Base-by-base conservation (phyloP, 2,888 invertebrate genomes). In the Oscheius sp. region DNA sequence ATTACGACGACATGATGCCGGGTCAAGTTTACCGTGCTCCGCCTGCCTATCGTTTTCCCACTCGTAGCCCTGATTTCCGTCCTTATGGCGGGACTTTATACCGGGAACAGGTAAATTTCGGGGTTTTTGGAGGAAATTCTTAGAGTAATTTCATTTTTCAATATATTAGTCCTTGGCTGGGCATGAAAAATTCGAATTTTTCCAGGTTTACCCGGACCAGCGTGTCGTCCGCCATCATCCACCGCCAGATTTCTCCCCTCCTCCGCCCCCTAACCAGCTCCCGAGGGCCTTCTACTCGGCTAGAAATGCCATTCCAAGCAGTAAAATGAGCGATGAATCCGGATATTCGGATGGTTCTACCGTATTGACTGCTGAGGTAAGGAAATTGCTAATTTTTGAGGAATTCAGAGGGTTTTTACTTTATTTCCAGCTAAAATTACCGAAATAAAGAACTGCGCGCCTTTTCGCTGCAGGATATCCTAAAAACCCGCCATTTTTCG, bases 341-440 rank as follows among this genome's bases (percentile, higher is more conserved):
- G 84, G 83, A 23, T 85, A 85, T 68, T 83, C 82, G 29, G 85
- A 85, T 52, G 78, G 82, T n/a, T 77, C 78, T 16, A 79, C 77
- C n/a, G 76, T 81, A 75, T 69, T 79, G 63, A 77, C 79, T 5
- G 79, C 81, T 12, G 79, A 81, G 74, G 80, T 80, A n/a, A 73
- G 66, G 29, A 49, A 13, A 35, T 35, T 35, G 13, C n/a, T 12
- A 9, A 35, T 35, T 35, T 35, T 49, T 3, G 21, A 21, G 21
- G 49, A 49, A 49, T 49, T 18, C 9, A 45, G 45, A 45, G 45
- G 16, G 45, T 45, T n/a, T n/a, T n/a, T n/a, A n/a, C n/a, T n/a
- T n/a, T n/a, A n/a, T n/a, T n/a, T n/a, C n/a, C n/a, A n/a, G n/a
- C n/a, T n/a, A n/a, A n/a, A n/a, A n/a, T n/a, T n/a, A n/a, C n/a